Evolutionary conservation across 2,113 vertebrate genomes (phyloP).

Genomic region (Actinemys pallida): DNA sequence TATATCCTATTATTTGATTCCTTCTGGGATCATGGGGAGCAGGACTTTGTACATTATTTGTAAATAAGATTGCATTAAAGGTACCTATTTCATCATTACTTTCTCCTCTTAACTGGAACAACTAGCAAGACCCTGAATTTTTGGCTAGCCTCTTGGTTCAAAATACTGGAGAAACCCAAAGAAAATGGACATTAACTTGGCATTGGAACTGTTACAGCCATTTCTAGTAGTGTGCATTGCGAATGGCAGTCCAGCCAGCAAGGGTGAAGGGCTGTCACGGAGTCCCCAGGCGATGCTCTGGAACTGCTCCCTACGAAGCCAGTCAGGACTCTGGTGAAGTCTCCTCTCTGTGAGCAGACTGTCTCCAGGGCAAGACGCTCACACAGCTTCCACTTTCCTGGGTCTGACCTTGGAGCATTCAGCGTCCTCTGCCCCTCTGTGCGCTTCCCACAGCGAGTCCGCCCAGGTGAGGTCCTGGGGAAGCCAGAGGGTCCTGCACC

Average conservation of each 20-base stretch:
- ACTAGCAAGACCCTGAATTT: background rate
- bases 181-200: background rate
- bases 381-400: too few relatives aligned
- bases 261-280: background rate
- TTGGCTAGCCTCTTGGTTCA: background rate
- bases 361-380: too few relatives aligned
- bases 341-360: too few relatives aligned
- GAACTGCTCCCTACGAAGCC: too few relatives aligned
- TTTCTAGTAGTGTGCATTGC: background rate
- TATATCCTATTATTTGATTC: background rate
- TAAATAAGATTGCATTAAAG: background rate
- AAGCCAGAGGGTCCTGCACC: too few relatives aligned
- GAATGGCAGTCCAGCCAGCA: background rate
- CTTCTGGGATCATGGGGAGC: background rate
- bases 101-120: background rate
- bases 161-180: background rate
- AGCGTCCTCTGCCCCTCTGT: too few relatives aligned
- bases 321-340: too few relatives aligned
- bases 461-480: too few relatives aligned
- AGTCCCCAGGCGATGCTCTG: too few relatives aligned
- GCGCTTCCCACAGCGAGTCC: too few relatives aligned
- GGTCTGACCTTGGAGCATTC: too few relatives aligned
- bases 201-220: background rate
- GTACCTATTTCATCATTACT: background rate
- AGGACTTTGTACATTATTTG: background rate